phyloP scores from a whole-genome alignment of 1,140 invertebrate species.

The Meteorus sp. region DNA sequence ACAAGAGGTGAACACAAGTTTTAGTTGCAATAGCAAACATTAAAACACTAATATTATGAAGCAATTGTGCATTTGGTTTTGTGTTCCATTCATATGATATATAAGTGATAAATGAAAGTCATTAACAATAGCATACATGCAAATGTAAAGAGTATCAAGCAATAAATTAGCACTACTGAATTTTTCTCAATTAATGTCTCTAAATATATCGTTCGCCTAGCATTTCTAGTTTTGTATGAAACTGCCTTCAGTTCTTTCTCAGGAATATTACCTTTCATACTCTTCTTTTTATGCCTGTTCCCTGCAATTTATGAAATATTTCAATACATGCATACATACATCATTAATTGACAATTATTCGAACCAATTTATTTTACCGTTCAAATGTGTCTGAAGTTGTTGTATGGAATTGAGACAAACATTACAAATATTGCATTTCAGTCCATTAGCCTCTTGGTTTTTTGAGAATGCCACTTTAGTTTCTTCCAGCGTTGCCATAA shows the following conservation, averaged over 20 bases:
- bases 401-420: constrained; percentile 59
- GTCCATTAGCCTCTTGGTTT: constrained; percentile 53
- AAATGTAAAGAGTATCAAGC: constrained; percentile 45
- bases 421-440: constrained; percentile 59
- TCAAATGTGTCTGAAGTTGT: constrained; percentile 60
- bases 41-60: too few species aligned
- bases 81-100: not conserved
- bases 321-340: not conserved
- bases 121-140: constrained; percentile 45
- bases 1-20: not conserved
- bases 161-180: constrained; percentile 40
- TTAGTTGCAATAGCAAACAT: not conserved
- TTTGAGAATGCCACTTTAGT: constrained; percentile 54
- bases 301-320: constrained; percentile 38
- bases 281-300: constrained; percentile 56
- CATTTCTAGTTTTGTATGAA: constrained; percentile 37
- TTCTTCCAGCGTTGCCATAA: constrained; percentile 54
- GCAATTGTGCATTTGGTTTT: too few species aligned
- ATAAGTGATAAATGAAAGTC: constrained; percentile 44
- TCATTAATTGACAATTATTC: constrained; percentile 10
- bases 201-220: constrained; percentile 40
- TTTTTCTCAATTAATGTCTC: constrained; percentile 44
- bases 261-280: constrained; percentile 54
- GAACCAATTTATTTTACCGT: constrained; percentile 46
- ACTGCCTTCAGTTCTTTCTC: constrained; percentile 38